Evolutionary conservation across 2,888 invertebrate species (phyloP), one percentile per base, ranked within the genome.

Genomic region (Polyommatus icarus): DNA sequence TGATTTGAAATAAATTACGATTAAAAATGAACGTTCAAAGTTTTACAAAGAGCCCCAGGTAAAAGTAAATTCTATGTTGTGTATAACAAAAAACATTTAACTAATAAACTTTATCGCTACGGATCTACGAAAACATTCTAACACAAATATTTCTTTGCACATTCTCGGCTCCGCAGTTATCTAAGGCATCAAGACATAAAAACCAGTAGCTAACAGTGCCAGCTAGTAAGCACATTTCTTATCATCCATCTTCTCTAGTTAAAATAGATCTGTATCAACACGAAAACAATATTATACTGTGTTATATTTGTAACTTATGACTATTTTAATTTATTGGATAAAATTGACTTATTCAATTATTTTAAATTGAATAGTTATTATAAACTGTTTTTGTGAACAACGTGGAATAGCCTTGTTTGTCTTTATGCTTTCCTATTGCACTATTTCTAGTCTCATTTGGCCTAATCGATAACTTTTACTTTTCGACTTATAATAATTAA

Each of bases 111-210:
- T 67, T 32, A 67, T 67, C 67, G 29, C 67, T 67, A 67, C 7
- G 18, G 29, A 32, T 67, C 67, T 67, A 67, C 67, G 29, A 15
- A 29, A 67, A 67, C 67, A 67, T 67, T 67, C 29, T 67, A 67
- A 67, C 29, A 67, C 67, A 67, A 67, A 67, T 67, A 67, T 67
- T 67, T 67, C 67, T 67, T 67, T 67, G 67, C 67, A 67, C 67
- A 67, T 67, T 67, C 67, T 67, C 67, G 12, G 29, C 29, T 15
- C 29, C 12, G 15, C 67, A 7, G 67, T 67, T 67, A 67, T 67
- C 67, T 67, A 24, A 67, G 67, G 67, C 67, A 67, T 61, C 67
- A 29, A 67, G 24, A 67, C 67, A 67, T 67, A 67, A 67, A 67
- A 67, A 29, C 67, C 67, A 67, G 67, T 67, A 67, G 67, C 67